Base-by-base conservation (phyloP, 2,888 invertebrate genomes). In the Incurvaria masculella region DNA sequence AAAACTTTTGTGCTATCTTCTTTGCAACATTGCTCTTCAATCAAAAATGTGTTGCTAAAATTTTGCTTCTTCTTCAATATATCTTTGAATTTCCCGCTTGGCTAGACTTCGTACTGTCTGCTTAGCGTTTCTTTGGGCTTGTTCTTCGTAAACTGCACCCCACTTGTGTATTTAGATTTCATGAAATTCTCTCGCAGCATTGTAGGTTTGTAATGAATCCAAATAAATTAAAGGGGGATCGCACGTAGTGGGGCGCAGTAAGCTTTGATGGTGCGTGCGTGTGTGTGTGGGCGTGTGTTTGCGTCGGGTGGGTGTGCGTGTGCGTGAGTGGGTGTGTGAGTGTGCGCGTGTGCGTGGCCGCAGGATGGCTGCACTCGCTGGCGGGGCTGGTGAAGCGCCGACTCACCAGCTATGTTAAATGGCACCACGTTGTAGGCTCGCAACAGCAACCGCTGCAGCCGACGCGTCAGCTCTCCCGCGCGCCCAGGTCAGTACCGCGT, bases 391-490 rank as follows among this genome's bases (percentile, higher is more conserved):
- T 84, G 72, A 91, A 89, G 76, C 88, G 89, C 71, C 85, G 89
- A 65, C 89, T 91, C 72, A 86, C 89, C 65, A 88, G 89, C 57
- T 90, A 90, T 78, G 87, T 89, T 63, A 90, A 90, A 80, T 82
- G 89, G 72, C 87, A 90, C 76, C 82, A 76, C 70, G 68, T 76
- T 74, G 73, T 73, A 74, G 75, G 72, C n/a, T 18, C 42, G 10
- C 5, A 21, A 18, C 44, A 44, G 14, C 62, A 67, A 70, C 59
- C 59, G 57, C 53, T 60, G 60, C 52, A 59, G 56, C 55, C 51
- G 55, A 49, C 53, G 50, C 65, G 56, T 38, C 62, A 61, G 46
- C 53, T 52, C 33, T 18, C 44, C 66, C 63, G 42, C 60, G 60
- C 48, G 53, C 57, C 63, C 60, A 67, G 69, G 73, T 72, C 47